Base-by-base conservation (phyloP, 2,888 invertebrate species). In the Exephanes ischioxanthus region DNA sequence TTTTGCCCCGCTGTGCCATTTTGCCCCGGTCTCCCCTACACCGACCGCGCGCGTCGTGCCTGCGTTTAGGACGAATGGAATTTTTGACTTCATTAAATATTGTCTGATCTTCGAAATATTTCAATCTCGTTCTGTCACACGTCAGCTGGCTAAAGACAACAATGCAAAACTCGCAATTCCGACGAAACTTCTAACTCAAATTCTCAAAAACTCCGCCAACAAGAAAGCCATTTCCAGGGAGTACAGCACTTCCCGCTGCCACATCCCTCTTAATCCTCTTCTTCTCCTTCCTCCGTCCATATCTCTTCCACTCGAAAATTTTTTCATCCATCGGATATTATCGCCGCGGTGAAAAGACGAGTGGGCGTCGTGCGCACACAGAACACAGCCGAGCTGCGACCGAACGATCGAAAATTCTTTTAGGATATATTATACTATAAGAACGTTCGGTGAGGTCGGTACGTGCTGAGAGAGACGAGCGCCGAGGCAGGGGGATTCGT, bases 281-380 rank as follows among this genome's bases (percentile, higher is more conserved):
- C 37, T 45, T 51, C 63, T 73, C 26, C 71, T 53, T 66, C 19
- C 72, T 53, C 51, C 55, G 11, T 53, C 30, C 63, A 77, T 68
- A 76, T 80, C 84, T 68, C 75, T 63, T 71, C 30, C 53, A 22
- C 45, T 68, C 45, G 73, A 79, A 76, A 71, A 72, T 16, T 61
- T 80, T 80, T 68, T 41, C 6, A 30, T 48, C 83, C 53, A 67
- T 51, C 67, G 72, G 48, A 80, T 84, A 80, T 84, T 84, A 80
- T 84, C 84, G 72, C 61, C n/a, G 67, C 71, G 68, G 48, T 66
- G 67, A 73, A 53, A 63, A 79, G 80, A 77, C 75, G 77, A 68
- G 84, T 84, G 84, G 84, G 84, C 55, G 84, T 80, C 51, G 30
- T 73, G 75, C 53, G 58, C 67, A 48, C 68, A 71, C 22, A 58